Conservation (phyloP, 2,113 vertebrate genomes). For the Phrynosoma platyrhinos region DNA sequence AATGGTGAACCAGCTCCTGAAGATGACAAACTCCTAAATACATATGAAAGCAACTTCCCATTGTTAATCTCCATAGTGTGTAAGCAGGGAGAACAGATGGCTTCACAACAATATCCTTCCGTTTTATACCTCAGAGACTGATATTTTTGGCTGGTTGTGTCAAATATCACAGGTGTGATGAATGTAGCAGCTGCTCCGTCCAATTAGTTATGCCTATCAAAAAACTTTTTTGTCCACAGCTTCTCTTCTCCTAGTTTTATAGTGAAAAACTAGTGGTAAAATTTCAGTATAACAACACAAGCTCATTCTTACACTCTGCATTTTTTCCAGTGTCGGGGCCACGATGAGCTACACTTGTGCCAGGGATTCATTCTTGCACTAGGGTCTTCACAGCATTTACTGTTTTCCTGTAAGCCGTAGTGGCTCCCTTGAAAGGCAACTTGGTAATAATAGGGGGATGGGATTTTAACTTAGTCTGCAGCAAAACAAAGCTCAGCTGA, state of each 20-base stretch:
- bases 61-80: neutral
- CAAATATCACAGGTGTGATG: neutral
- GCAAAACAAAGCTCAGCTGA: neutral
- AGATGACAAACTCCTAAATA: neutral
- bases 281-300: neutral
- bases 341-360: neutral
- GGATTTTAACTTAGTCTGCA: too few species aligned
- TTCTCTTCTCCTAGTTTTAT: neutral
- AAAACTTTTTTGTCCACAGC: neutral
- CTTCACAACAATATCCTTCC: conserved; percentile 3
- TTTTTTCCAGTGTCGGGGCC: neutral
- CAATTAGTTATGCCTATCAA: neutral
- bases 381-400: neutral
- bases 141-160: conserved; percentile 10
- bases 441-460: neutral
- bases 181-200: neutral
- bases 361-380: neutral
- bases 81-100: neutral
- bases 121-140: neutral
- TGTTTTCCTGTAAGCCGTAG: neutral
- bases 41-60: neutral
- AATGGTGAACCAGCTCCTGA: neutral
- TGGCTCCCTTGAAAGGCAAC: too few species aligned
- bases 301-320: neutral
- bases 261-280: neutral